Evolutionary conservation across 2,113 vertebrate genomes (phyloP).

Genomic region (Petrocephalus zakoni): DNA sequence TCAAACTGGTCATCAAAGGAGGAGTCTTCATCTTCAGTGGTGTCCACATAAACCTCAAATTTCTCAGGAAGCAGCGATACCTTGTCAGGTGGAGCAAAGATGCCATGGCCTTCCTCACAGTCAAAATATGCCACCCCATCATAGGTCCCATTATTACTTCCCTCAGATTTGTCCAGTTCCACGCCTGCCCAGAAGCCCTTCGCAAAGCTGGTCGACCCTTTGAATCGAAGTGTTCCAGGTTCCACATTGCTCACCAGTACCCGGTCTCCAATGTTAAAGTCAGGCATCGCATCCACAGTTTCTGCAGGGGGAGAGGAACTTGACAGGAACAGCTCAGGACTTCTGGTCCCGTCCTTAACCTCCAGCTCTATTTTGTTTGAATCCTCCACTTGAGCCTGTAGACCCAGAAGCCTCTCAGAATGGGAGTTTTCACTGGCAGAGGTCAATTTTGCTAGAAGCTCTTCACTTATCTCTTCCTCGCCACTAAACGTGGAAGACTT

Average conservation of each 20-base stretch:
- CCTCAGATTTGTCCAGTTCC: constrained; percentile 85
- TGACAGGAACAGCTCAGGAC: constrained; percentile 34
- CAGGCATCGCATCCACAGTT: constrained; percentile 55
- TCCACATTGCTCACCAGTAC: constrained; percentile 84
- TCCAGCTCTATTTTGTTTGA: constrained; percentile 55
- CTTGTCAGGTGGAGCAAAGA: constrained; percentile 90
- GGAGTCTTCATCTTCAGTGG: constrained; percentile 70
- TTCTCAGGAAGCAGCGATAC: constrained; percentile 71
- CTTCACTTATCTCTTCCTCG: constrained; percentile 75
- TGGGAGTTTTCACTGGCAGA: constrained; percentile 50
- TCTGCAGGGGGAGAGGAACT: constrained; percentile 32
- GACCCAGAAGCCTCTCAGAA: constrained; percentile 63
- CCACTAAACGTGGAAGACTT: constrained; percentile 38
- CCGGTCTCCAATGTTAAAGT: constrained; percentile 75
- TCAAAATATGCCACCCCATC: constrained; percentile 78
- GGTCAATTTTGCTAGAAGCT: constrained; percentile 59
- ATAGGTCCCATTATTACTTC: constrained; percentile 85
- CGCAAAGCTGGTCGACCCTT: constrained; percentile 83
- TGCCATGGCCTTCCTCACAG: constrained; percentile 77
- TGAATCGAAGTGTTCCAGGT: constrained; percentile 82
- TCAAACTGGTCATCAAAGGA: constrained; percentile 60
- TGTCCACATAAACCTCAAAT: constrained; percentile 55
- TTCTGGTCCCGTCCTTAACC: constrained; percentile 30
- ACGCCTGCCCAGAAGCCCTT: constrained; percentile 91
- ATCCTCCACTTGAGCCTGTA: constrained; percentile 55